Evolutionary conservation across 30 jellyfish, hydroid and myxozoan genomes (phyloP).

Genomic region (Aurelia aurita): DNA sequence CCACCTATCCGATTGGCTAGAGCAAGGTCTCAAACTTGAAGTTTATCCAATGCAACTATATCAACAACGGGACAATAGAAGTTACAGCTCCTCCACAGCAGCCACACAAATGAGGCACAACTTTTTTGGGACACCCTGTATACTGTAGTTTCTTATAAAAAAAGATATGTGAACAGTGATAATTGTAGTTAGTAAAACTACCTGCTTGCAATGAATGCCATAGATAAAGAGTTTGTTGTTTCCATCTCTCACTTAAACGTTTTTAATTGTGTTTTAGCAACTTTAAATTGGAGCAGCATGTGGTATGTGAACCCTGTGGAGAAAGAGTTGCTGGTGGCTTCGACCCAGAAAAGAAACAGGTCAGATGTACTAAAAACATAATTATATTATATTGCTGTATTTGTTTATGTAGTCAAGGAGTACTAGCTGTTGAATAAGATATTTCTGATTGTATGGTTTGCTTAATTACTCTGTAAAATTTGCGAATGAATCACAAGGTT

Average conservation of each 20-base stretch:
- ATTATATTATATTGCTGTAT: background rate
- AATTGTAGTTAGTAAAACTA: background rate
- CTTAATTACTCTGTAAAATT: no score
- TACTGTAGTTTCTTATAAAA: background rate
- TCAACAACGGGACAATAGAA: no score
- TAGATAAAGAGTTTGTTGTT: background rate
- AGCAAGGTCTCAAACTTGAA: no score
- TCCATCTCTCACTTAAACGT: background rate
- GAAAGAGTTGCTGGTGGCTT: conserved; percentile 88
- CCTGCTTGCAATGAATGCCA: no score
- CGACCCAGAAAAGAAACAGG: conserved; percentile 97
- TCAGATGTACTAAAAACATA: background rate
- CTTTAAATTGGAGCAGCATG: conserved; percentile 66
- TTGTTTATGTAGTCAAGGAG: background rate
- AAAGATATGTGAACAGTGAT: background rate
- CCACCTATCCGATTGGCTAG: no score
- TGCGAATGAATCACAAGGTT: no score
- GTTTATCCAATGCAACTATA: no score
- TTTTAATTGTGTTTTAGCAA: conserved; percentile 41
- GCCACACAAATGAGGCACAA: no score
- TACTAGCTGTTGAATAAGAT: no score
- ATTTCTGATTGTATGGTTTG: no score
- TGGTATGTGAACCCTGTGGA: conserved; percentile 94
- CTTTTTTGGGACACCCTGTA: conserved; percentile 1
- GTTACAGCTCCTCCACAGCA: no score